These are phyloP conservation scores for Hippolais icterina DNA, from an alignment of 2,113 vertebrate genomes.

Conservation along the genomic window DNA sequence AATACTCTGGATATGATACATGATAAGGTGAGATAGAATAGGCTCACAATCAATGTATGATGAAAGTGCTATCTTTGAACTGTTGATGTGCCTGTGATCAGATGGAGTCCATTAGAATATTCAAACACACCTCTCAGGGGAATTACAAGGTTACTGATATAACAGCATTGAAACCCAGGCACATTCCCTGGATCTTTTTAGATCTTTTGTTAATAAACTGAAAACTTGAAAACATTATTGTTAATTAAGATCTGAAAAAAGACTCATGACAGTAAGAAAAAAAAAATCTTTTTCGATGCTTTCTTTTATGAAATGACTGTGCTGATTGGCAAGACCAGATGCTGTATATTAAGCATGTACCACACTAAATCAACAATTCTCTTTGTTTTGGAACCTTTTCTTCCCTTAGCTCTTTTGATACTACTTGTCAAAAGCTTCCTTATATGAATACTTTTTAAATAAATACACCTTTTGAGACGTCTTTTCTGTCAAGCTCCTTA, in stretches of 20 bases:
- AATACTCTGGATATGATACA: neutral
- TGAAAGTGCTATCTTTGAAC: neutral
- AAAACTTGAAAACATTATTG: neutral
- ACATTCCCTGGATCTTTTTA: conserved; percentile 38
- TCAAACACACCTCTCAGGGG: neutral
- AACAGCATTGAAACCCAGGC: neutral
- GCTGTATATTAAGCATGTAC: neutral
- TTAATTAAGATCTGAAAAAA: conserved; percentile 57
- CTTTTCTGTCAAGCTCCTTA: conserved; percentile 16
- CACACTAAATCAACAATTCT: conserved; percentile 33
- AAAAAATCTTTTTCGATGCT: conserved; percentile 7
- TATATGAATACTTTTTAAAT: conserved; percentile 20
- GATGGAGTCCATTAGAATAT: neutral
- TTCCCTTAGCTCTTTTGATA: conserved; percentile 14
- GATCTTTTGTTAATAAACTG: conserved; percentile 27
- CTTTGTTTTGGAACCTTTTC: conserved; percentile 44
- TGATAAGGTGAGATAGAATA: neutral
- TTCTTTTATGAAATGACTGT: neutral
- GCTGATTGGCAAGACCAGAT: neutral
- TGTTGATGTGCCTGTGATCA: conserved; percentile 20
- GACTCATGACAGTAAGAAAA: conserved; percentile 19
- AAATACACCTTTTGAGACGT: conserved; percentile 24
- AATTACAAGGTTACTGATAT: neutral
- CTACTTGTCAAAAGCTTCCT: conserved; percentile 21
- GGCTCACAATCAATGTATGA: neutral